These are phyloP conservation scores for Gerris lacustris DNA, from an alignment of 2,888 invertebrate species.

Conservation along the genomic window DNA sequence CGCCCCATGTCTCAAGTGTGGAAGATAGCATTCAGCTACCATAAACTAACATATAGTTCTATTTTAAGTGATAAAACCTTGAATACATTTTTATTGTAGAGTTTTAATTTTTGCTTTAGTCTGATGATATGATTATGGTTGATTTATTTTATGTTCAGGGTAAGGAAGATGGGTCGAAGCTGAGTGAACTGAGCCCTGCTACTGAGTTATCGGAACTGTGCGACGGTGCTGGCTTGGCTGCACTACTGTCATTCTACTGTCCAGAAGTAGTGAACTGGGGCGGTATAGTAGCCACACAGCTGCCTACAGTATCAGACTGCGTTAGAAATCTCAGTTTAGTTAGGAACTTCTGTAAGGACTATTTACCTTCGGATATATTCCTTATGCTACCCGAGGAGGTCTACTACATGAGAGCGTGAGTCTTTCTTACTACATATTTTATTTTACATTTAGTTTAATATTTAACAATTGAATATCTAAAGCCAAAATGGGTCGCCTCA, in stretches of 20 bases:
- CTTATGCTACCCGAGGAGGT: slow-evolving; percentile 93
- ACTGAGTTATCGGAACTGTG: slow-evolving; percentile 76
- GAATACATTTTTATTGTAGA: no score
- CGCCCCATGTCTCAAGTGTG: no score
- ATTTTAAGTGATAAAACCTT: no score
- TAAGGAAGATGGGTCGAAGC: not conserved
- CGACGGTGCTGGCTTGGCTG: slow-evolving; percentile 80
- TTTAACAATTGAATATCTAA: not conserved
- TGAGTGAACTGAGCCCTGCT: slow-evolving; percentile 37
- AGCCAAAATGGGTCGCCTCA: not conserved
- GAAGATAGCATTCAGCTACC: no score
- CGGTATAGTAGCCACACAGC: slow-evolving; percentile 47
- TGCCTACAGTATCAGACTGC: slow-evolving; percentile 74
- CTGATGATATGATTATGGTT: no score
- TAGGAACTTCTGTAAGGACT: slow-evolving; percentile 69
- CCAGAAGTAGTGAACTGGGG: slow-evolving; percentile 62
- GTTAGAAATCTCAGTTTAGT: slow-evolving; percentile 82
- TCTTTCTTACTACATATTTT: slow-evolving; percentile 21
- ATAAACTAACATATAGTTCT: no score
- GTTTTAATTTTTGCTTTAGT: no score
- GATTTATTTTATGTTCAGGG: not conserved
- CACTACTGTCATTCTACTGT: slow-evolving; percentile 82
- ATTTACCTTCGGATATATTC: slow-evolving; percentile 78
- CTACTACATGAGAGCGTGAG: slow-evolving; percentile 79
- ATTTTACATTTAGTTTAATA: slow-evolving; percentile 1